Base-by-base conservation (phyloP, 1,140 invertebrate genomes). In the Drosophila prosaltans region DNA sequence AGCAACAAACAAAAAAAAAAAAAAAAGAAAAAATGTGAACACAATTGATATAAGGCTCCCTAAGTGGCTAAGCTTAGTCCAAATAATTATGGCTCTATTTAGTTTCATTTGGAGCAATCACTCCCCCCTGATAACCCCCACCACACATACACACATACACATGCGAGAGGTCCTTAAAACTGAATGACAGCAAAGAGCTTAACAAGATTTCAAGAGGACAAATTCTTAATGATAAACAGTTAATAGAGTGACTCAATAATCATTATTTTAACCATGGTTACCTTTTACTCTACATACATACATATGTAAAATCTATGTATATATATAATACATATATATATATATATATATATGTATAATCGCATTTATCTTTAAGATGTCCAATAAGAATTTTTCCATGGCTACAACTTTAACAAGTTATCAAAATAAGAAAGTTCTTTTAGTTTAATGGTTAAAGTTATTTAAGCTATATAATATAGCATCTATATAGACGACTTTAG, bases 21-120 rank as follows among this genome's bases (percentile, higher is more conserved):
- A 7, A 7, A n/a, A 5, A 6, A 6, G 2, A 48, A 48, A n/a
- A 2, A 24, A 48, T 21, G 16, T 11, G 45, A 48, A 10, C 45
- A 48, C 8, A 58, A 58, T 58, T 58, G 55, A 58, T 58, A 58
- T 30, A 39, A 36, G 30, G 55, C 30, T 2, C 28, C 24, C 55
- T 32, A 58, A 58, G 55, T 58, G 55, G 55, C 30, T 36, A 39
- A 51, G 57, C 57, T 59, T 39, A 59, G 28, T 39, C 7, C 57
- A 59, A 59, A 59, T 59, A 59, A 59, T 59, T 59, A 59, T 59
- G 57, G 36, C 57, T 24, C 30, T 39, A 59, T 59, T 59, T 59
- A 59, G 57, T 59, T 59, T 59, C 21, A 9, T 26, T 51, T 51
- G 32, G 32, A 36, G 32, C 32, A 36, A 36, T 36, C 32, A 26